Base-by-base conservation (phyloP, 1,140 invertebrate species). In the Philopotamus ludificatus region DNA sequence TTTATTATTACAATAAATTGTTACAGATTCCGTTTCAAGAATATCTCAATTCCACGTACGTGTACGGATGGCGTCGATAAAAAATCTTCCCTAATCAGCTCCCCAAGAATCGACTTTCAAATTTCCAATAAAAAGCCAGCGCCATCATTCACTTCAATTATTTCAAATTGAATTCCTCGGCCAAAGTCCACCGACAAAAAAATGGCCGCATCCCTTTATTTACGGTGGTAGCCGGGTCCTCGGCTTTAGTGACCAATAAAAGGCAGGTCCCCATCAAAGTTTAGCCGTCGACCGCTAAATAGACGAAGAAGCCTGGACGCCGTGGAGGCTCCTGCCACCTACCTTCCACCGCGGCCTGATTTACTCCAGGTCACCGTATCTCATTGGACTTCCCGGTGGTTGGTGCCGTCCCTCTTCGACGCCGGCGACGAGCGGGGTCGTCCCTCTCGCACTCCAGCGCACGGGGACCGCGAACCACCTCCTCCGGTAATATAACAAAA, bases 401-500 rank as follows among this genome's bases (percentile, higher is more conserved):
- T 44, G 12, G 42, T 23, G 16, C 25, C 41, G 22, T 47, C 34
- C 53, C 50, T 39, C 3, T 28, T 25, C 20, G 16, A 34, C 49
- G 41, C 15, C n/a, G 22, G 25, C 26, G 10, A 3, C 18, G 15
- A 9, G 3, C 21, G 7, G 10, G 20, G 12, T 34, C 25, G n/a
- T 62, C 51, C 50, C 49, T 47, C 21, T 57, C 55, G 20, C 39
- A 16, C 28, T 0, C 3, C 41, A 21, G 44, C n/a, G n/a, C n/a
- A n/a, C n/a, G n/a, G n/a, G 1, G 28, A 7, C n/a, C 23, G 8
- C 50, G 22, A 8, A 26, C 60, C 53, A 53, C 39, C 21, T 34
- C 26, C 57, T 21, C 57, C 59, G 42, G 61, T 59, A 70, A 70
- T 70, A 70, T 70, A 70, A 67, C 68, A 70, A 70, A 70, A 70